phyloP scores from a whole-genome alignment of 1,140 invertebrate species.

The Hylaeus anthracinus region DNA sequence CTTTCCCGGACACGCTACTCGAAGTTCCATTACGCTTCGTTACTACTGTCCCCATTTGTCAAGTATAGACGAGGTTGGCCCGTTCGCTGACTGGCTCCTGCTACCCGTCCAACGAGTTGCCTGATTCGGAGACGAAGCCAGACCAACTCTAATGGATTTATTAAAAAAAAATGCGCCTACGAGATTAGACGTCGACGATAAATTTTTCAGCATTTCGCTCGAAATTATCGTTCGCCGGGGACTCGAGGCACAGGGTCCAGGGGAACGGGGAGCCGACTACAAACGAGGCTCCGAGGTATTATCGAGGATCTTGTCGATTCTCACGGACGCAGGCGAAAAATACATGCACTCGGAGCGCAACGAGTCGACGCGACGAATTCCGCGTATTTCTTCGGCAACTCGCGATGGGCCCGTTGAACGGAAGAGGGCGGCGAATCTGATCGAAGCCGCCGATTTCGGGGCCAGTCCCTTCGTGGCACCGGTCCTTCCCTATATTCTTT shows the following conservation, averaged over 20 bases:
- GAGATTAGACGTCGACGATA: not conserved
- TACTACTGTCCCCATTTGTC: too few relatives aligned
- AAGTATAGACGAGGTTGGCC: too few relatives aligned
- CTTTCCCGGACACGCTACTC: too few relatives aligned
- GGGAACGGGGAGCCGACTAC: not conserved
- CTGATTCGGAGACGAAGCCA: too few relatives aligned
- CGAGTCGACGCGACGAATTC: conserved; percentile 34
- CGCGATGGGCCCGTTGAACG: not conserved
- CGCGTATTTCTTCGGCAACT: conserved; percentile 22
- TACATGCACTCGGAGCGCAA: not conserved
- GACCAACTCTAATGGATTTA: too few relatives aligned
- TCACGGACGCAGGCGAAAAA: conserved; percentile 21
- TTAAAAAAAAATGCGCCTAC: too few relatives aligned
- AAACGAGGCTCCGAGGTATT: conserved; percentile 6
- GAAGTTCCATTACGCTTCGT: too few relatives aligned
- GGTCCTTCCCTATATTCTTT: conserved; percentile 7
- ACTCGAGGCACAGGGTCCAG: not conserved
- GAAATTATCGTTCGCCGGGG: not conserved
- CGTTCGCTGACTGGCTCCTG: too few relatives aligned
- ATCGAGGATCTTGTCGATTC: conserved; percentile 25
- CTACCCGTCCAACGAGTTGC: too few relatives aligned
- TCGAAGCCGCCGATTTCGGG: conserved; percentile 21
- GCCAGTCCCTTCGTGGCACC: not conserved
- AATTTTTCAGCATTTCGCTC: not conserved
- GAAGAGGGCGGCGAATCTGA: conserved; percentile 22